These are phyloP conservation scores for Steatocranus sp. DNA, from an alignment of 2,797 vertebrate genomes.

Conservation along the genomic window DNA sequence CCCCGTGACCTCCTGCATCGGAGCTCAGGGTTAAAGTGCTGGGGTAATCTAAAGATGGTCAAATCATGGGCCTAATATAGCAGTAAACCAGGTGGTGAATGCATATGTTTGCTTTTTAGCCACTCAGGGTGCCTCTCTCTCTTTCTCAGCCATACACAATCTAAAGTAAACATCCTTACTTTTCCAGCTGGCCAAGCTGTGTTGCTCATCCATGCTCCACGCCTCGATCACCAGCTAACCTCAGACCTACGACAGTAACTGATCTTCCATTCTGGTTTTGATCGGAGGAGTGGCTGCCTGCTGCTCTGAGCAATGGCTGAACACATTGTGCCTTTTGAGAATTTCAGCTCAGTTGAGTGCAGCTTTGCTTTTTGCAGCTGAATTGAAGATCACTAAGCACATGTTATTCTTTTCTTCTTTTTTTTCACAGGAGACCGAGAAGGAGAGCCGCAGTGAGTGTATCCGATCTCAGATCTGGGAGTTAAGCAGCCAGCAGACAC, in stretches of 20 bases:
- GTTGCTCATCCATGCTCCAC: conserved; percentile 4
- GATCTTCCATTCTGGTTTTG: neutral
- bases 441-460: conserved; percentile 52
- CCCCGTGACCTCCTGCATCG: neutral
- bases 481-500: conserved; percentile 43
- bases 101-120: neutral
- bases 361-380: neutral
- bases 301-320: neutral
- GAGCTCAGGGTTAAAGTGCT: neutral
- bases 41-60: neutral
- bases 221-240: conserved; percentile 11
- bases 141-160: neutral
- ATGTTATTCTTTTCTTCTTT: neutral
- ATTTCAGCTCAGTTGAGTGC: neutral
- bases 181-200: conserved; percentile 37
- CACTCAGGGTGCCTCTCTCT: neutral
- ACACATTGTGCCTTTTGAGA: neutral
- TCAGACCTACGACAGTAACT: neutral
- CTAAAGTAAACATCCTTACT: conserved; percentile 31
- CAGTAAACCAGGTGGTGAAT: neutral
- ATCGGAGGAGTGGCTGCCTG: neutral
- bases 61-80: neutral
- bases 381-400: neutral
- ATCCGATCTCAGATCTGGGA: conserved; percentile 59
- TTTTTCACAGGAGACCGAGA: conserved; percentile 63